A percentile compares a stretch with the other conserved stretches of the same genome.
Conservation (phyloP, 2,888 invertebrate genomes). For the Cremastinae sp. region DNA sequence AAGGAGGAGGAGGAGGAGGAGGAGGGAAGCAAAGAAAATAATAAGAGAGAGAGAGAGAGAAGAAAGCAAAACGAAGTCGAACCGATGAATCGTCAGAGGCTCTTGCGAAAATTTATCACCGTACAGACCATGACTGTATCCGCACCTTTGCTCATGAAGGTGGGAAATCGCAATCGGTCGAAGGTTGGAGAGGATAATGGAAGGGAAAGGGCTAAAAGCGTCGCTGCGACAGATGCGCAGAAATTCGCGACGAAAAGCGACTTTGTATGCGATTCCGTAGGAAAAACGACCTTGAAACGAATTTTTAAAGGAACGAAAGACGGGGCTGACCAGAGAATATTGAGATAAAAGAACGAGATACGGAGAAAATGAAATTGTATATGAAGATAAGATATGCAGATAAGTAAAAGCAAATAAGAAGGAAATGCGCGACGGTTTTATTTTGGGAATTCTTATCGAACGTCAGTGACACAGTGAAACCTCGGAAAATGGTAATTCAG, state of each 20-base stretch:
- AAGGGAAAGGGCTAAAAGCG: slow-evolving; percentile 16
- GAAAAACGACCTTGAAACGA: too few relatives aligned
- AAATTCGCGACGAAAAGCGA: slow-evolving; percentile 25
- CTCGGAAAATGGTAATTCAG: too few relatives aligned
- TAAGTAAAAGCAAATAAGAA: too few relatives aligned
- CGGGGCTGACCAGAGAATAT: background rate
- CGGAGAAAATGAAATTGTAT: too few relatives aligned
- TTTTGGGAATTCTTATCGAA: too few relatives aligned
- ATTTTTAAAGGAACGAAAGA: background rate
- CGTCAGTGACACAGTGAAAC: too few relatives aligned
- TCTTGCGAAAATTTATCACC: slow-evolving; percentile 29
- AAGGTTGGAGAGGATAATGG: background rate
- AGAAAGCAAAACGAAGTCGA: too few relatives aligned
- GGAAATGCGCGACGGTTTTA: too few relatives aligned
- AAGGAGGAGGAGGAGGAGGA: background rate
- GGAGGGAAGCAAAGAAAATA: background rate
- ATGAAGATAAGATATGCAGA: too few relatives aligned
- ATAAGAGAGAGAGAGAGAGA: slow-evolving; percentile 31
- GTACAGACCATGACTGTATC: slow-evolving; percentile 1
- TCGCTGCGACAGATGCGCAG: slow-evolving; percentile 48
- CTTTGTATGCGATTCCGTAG: slow-evolving; percentile 25
- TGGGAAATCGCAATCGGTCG: slow-evolving; percentile 6
- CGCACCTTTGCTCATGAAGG: slow-evolving; percentile 7
- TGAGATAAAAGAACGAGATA: too few relatives aligned
- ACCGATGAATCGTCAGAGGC: slow-evolving; percentile 46